Evolutionary conservation across 2,113 vertebrate genomes (phyloP).

Genomic region (Rhinolophus sinicus): DNA sequence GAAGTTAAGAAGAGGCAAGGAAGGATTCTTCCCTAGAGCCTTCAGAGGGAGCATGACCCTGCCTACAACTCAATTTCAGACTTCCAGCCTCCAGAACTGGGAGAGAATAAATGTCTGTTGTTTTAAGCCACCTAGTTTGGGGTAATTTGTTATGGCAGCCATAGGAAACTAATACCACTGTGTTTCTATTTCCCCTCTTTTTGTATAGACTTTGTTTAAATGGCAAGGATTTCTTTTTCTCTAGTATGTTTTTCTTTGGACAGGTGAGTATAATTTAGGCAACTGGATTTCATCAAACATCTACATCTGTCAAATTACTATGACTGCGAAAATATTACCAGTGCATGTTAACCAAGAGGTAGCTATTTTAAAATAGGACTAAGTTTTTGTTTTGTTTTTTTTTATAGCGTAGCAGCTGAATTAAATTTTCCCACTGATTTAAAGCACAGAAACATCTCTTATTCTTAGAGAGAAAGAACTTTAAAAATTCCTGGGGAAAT

Average conservation of each 20-base stretch:
- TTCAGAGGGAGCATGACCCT: background rate
- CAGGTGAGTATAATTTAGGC: conserved; percentile 37
- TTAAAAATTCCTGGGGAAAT: background rate
- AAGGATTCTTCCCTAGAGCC: background rate
- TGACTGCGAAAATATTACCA: background rate
- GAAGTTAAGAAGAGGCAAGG: background rate
- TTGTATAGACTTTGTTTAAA: background rate
- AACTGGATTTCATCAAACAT: conserved; percentile 23
- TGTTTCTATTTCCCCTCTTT: conserved; percentile 18
- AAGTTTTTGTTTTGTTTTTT: background rate
- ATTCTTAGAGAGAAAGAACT: conserved; percentile 8
- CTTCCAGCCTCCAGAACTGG: conserved; percentile 1
- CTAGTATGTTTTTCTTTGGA: background rate
- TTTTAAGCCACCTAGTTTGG: background rate
- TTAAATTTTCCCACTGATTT: background rate
- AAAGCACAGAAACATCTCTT: conserved; percentile 9
- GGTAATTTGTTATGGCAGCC: background rate
- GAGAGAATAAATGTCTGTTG: background rate
- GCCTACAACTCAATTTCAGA: background rate
- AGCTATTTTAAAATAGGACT: conserved; percentile 32
- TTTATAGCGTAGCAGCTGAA: background rate
- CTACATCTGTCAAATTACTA: background rate
- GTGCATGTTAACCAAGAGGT: background rate
- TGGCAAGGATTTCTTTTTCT: conserved; percentile 6
- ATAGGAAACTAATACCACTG: background rate